Base-by-base conservation (phyloP, 2,797 vertebrate genomes). In the Garrulus glandarius region DNA sequence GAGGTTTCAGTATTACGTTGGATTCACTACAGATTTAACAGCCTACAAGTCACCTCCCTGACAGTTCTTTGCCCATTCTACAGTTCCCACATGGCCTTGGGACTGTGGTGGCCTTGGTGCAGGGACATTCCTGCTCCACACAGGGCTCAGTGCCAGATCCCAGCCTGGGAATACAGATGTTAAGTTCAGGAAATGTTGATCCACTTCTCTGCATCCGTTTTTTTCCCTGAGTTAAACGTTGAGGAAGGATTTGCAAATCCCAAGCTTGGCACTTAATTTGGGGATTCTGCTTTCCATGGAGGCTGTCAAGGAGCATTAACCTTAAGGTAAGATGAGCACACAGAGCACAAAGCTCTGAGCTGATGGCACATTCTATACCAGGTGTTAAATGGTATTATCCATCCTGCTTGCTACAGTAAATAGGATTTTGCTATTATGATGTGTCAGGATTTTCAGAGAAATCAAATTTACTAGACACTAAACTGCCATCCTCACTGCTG, bases 371-470 rank as follows among this genome's bases (percentile, higher is more conserved):
- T 82, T 71, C 96, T 97, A 85, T 96, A 89, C 95, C 96, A 96
- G 96, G 98, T 98, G 98, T 98, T 98, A 98, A 98, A 98, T 97
- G 96, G 98, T 94, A 98, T 98, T 98, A 98, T 98, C 97, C 97
- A 69, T 97, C 97, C 97, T 94, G 96, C 97, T 97, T 97, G 97
- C 97, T 96, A 82, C 97, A 97, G 97, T 98, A 98, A 98, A 98
- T 98, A 98, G 98, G 98, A 98, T 98, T 98, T 98, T 55, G 89
- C 97, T 98, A 98, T 98, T 98, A 98, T 98, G 98, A 98, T 98
- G 98, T 98, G 98, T 98, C 98, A 98, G 98, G 98, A 97, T 97
- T 98, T 98, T 97, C 97, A 94, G 95, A 69, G 93, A 98, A 98
- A 98, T 98, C 98, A 98, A 97, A 98, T 98, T 98, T 98, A 90